These are phyloP conservation scores for Orussus abietinus DNA, from an alignment of 1,140 invertebrate genomes.

Conservation along the genomic window DNA sequence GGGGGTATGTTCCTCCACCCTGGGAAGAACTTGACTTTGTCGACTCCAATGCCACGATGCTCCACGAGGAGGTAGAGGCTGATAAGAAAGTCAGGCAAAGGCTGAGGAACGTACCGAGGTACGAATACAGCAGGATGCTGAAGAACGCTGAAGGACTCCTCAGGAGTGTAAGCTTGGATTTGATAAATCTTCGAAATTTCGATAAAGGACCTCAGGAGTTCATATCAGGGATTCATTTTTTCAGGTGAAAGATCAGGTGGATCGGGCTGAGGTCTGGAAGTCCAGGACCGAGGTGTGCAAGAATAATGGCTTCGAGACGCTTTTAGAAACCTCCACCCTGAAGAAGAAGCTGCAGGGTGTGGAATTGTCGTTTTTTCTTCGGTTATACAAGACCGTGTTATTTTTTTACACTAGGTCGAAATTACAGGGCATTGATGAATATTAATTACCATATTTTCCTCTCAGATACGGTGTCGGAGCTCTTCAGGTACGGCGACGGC, in stretches of 20 bases:
- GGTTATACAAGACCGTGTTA: no score
- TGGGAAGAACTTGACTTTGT: slow-evolving; percentile 61
- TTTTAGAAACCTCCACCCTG: slow-evolving; percentile 39
- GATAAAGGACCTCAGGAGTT: no score
- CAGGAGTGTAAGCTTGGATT: slow-evolving; percentile 26
- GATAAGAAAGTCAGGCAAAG: slow-evolving; percentile 27
- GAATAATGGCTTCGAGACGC: slow-evolving; percentile 43
- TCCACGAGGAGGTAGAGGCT: slow-evolving; percentile 31
- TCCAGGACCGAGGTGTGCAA: slow-evolving; percentile 39
- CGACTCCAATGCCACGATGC: slow-evolving; percentile 37
- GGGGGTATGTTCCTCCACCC: slow-evolving; percentile 70
- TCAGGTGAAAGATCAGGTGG: slow-evolving; percentile 27
- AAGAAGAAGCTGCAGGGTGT: slow-evolving; percentile 34
- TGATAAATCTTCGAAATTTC: slow-evolving; percentile 1
- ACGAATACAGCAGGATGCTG: slow-evolving; percentile 33
- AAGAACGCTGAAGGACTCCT: slow-evolving; percentile 28
- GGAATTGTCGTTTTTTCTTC: no score
- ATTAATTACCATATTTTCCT: no score
- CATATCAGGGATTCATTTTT: not conserved
- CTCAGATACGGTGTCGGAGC: slow-evolving; percentile 42
- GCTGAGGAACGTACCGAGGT: slow-evolving; percentile 38
- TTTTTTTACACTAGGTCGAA: not conserved
- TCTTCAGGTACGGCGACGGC: slow-evolving; percentile 57
- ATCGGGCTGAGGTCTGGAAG: slow-evolving; percentile 29
- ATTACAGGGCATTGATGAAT: no score